Conservation (phyloP, 2,797 vertebrate species). For the Mus spretus region DNA sequence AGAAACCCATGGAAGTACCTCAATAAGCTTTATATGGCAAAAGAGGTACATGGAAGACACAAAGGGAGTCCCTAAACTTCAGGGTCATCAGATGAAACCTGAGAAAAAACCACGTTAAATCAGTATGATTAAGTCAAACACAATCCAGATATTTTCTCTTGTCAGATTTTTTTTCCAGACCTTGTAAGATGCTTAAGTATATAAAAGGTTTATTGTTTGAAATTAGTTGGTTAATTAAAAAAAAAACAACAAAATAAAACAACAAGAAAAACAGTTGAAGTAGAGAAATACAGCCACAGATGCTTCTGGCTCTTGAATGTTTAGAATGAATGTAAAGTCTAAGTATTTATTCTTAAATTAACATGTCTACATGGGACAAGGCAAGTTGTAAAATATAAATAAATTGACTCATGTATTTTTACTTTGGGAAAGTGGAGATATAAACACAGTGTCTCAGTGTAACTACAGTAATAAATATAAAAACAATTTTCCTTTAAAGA, state of each 20-base stretch:
- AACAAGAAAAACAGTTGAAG: background rate
- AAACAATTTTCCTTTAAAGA: conserved; percentile 26
- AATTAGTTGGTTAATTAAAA: conserved; percentile 42
- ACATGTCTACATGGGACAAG: background rate
- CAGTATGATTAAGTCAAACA: conserved; percentile 25
- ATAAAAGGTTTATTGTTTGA: conserved; percentile 20
- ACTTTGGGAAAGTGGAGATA: background rate
- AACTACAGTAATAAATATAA: conserved; percentile 19
- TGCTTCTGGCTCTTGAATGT: background rate
- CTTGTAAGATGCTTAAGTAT: conserved; percentile 16
- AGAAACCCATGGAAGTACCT: background rate
- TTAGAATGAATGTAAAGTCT: background rate
- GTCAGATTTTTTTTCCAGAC: background rate
- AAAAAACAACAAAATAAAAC: background rate
- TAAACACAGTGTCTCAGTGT: background rate
- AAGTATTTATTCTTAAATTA: conserved; percentile 35
- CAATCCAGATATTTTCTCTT: background rate
- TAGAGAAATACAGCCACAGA: background rate
- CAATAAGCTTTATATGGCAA: background rate
- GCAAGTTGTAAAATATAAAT: conserved; percentile 27
- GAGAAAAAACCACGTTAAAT: background rate
- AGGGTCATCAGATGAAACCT: background rate
- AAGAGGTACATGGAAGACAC: background rate
- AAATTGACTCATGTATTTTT: background rate
- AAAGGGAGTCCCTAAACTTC: background rate